Base-by-base conservation (phyloP, 2,113 vertebrate species). In the Bubalus kerabau region DNA sequence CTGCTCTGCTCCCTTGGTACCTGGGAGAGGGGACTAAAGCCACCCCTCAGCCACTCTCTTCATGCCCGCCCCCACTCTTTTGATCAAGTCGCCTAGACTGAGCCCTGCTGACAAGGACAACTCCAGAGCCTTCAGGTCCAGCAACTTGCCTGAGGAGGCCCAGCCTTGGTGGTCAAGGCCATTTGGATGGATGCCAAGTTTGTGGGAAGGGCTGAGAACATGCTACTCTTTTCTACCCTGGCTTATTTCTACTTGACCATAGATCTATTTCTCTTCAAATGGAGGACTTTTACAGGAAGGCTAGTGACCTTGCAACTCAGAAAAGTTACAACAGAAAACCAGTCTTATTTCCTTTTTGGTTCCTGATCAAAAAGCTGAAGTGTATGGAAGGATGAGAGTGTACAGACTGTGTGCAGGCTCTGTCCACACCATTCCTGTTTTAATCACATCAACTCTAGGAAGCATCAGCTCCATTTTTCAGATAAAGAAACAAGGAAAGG, bases 41-140 rank as follows among this genome's bases (percentile, higher is more conserved):
- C 54, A 24, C 62, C 3, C 26, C 6, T 6, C 5, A 7, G 24
- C 16, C 43, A 0, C 14, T 17, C 12, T 16, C 56, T 30, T 16
- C 14, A 0, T 15, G 1, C 26, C 28, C 2, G 0, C 60, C n/a
- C 3, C 4, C 8, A 21, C 36, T 3, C 57, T 32, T 30, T 9
- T 0, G 15, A n/a, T 54, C n/a, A 52, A 43, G 12, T 43, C 14
- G 12, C 26, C 16, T 43, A 52, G 67, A 23, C 46, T 15, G 52
- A 43, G 26, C 60, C 13, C 56, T 54, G 46, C 26, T 23, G 46
- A 23, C 46, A 30, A 48, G 86, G 50, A 48, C 12, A 6, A 40
- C 36, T 26, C 81, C 13, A 2, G 40, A 9, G 28, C 24, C 15
- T 50, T 12, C 13, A 48, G 6, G 36, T 71, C 50, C 15, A 2